Percentiles rank a stretch among this genome's conserved stretches.
These are phyloP conservation scores for Staurois parvus DNA, from an alignment of 2,797 vertebrate species.

Conservation along the genomic window DNA sequence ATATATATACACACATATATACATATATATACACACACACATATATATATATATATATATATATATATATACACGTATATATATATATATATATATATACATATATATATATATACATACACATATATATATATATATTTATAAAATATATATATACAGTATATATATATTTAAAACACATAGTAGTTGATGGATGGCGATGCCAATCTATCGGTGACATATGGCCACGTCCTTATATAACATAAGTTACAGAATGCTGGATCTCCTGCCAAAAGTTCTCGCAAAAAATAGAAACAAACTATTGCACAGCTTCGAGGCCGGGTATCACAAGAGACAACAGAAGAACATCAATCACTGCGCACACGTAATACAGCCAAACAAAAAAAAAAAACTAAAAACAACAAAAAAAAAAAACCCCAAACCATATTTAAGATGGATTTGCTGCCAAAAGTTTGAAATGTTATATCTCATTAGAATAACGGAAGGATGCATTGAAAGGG, in stretches of 20 bases:
- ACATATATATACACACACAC: no score
- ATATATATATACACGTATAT: no score
- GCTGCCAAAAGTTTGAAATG: conserved; percentile 22
- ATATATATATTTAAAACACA: conserved; percentile 23
- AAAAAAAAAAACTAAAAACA: background rate
- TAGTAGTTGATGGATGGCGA: background rate
- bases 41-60: no score
- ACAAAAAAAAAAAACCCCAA: background rate
- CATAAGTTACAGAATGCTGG: conserved; percentile 9
- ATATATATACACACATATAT: no score
- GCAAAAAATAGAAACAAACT: conserved; percentile 11
- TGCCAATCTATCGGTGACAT: conserved; percentile 36
- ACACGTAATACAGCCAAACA: background rate
- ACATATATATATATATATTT: no score
- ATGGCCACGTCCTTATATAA: conserved; percentile 22
- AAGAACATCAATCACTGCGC: conserved; percentile 29
- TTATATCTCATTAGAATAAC: conserved; percentile 17
- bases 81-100: no score
- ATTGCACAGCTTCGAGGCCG: background rate
- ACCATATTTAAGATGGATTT: conserved; percentile 31
- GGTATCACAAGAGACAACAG: conserved; percentile 38
- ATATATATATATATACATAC: no score
- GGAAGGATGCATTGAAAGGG: background rate
- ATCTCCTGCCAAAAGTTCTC: conserved; percentile 8
- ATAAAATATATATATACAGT: no score